Evolutionary conservation across 2,113 vertebrate genomes (phyloP), one percentile per base, ranked within the genome.

Genomic region (Dryoscopus gambensis): DNA sequence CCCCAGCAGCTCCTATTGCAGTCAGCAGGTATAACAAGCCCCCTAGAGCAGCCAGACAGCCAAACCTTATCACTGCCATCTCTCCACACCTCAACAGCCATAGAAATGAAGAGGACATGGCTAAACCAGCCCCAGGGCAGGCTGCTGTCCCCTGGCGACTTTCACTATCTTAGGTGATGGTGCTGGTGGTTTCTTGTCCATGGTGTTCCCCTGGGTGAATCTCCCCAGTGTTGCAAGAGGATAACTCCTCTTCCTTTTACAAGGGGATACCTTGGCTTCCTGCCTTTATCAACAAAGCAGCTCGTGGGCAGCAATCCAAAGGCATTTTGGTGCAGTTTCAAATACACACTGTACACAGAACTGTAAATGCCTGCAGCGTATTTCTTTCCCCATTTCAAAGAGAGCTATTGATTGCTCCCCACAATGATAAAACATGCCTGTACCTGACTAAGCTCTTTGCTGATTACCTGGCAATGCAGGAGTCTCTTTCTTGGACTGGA

Each of bases 211-310:
- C 55, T 10, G 27, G 68, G n/a, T 91, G 65, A 83, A 77, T 57
- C 3, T 77, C 42, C 46, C 25, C 18, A 30, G 62, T 33, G 47
- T 13, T 74, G 52, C 64, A 78, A 47, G 52, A 86, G 33, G 18
- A 67, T 20, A 84, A 84, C 30, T 95, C 90, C 31, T 93, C 74
- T 77, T 83, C 46, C 31, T 88, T 88, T 93, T 42, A 31, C 2
- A 0, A 95, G 60, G 64, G 83, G 89, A 88, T 47, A 47, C 68
- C 44, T 91, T 96, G 95, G 95, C 93, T 86, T 71, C 65, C 77
- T 82, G 84, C 91, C 95, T 95, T 71, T 84, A 44, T 89, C 91
- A 86, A 77, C 95, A 94, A 82, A 88, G 87, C 50, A 74, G 82
- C 60, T 96, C 0, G 0, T 47, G 79, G 92, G 95, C 95, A 94